These are phyloP conservation scores for Mionectes macconnelli DNA, from an alignment of 2,113 vertebrate genomes.

Conservation along the genomic window DNA sequence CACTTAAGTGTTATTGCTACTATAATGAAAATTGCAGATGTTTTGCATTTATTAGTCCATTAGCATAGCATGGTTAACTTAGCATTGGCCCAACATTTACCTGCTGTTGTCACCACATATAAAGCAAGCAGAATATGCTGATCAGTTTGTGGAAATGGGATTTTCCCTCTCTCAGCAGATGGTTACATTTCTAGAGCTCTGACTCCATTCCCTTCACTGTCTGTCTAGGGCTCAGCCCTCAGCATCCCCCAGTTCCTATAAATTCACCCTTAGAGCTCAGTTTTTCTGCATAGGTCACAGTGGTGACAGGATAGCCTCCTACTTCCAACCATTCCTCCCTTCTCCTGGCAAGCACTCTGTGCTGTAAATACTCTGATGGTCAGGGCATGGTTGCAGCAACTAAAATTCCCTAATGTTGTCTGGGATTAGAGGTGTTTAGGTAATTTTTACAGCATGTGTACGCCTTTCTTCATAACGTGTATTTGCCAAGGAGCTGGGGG, in stretches of 20 bases:
- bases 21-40: not conserved
- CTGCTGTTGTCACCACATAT: not conserved
- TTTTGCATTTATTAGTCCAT: not conserved
- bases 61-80: not conserved
- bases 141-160: not conserved
- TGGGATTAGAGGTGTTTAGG: not conserved
- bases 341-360: not conserved
- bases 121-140: not conserved
- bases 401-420: not conserved
- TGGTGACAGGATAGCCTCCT: not conserved
- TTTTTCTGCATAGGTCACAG: not conserved
- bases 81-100: not conserved
- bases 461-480: not conserved
- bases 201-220: not conserved
- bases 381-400: not conserved
- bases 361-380: not conserved
- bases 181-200: not conserved
- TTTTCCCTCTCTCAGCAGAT: not conserved
- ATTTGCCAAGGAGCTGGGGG: not conserved
- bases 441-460: not conserved
- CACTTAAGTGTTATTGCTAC: not conserved
- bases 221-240: fast-evolving
- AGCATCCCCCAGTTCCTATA: not conserved
- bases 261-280: not conserved
- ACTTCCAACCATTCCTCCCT: fast-evolving